A percentile compares a stretch with the other conserved stretches of the same genome.
phyloP scores from a whole-genome alignment of 1,140 invertebrate species.

The Leptopilina clavipes region DNA sequence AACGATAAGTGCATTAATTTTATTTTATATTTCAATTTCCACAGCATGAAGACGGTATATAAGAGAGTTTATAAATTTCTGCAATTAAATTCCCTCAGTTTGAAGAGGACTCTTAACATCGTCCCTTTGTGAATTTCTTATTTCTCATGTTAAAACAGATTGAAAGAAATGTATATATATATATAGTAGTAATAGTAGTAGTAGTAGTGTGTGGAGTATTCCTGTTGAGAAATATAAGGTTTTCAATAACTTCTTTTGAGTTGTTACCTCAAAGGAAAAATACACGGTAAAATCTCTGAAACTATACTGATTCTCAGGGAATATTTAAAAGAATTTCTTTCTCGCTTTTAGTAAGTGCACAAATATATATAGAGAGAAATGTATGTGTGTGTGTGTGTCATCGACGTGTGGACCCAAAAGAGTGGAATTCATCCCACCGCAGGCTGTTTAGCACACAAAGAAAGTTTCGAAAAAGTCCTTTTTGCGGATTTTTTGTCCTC shows the following conservation, averaged over 20 bases:
- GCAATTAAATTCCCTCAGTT: constrained; percentile 19
- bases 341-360: not conserved
- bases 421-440: constrained; percentile 2
- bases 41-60: no score
- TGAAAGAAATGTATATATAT: constrained; percentile 4
- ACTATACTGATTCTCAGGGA: not conserved
- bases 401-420: not conserved
- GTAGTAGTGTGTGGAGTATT: not conserved
- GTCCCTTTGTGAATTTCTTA: constrained; percentile 15
- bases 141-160: constrained; percentile 1
- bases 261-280: not conserved
- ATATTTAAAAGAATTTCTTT: constrained; percentile 11
- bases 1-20: not conserved
- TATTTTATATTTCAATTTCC: not conserved
- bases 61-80: not conserved
- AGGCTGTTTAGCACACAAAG: constrained; percentile 70
- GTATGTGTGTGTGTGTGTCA: not conserved
- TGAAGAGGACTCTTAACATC: not conserved
- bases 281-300: not conserved
- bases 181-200: no score
- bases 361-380: no score
- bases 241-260: constrained; percentile 10
- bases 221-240: not conserved
- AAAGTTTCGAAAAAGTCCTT: constrained; percentile 64
- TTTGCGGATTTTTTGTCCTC: constrained; percentile 57